Base-by-base conservation (phyloP, 2,888 invertebrate genomes). In the Teleiodes luculella region DNA sequence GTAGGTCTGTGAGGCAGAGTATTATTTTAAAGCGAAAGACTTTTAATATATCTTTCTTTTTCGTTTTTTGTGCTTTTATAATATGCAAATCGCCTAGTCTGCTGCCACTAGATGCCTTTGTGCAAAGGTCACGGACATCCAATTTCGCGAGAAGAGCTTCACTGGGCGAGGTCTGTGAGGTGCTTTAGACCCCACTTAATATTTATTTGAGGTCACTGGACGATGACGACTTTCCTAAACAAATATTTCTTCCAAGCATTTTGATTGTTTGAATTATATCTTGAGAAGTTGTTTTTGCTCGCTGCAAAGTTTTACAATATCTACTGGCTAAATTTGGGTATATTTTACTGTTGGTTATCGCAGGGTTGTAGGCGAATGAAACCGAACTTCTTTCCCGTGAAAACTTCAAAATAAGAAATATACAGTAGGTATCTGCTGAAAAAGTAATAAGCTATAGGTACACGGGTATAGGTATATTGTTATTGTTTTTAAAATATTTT, bases 21-120 rank as follows among this genome's bases (percentile, higher is more conserved):
- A n/a, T n/a, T n/a, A 31, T 30, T 31, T 14, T 24, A 10, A 24
- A 24, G 5, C 24, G 10, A 43, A 20, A 43, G 20, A 10, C 11
- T 20, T 43, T 24, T 43, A 11, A 43, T 24, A 24, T 18, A 43
- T 20, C 24, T 43, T 16, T 37, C 20, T 43, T 24, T 10, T 43
- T 28, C n/a, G 20, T 10, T 43, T 20, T 43, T 28, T 24, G 20
- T 10, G 3, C 24, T 43, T 18, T 43, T 24, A 20, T n/a, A n/a
- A n/a, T 67, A 63, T 59, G 59, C 57, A 52, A 37, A 50, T 30
- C 28, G 30, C 5, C 18, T 46, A 13, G 28, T 46, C 31, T 46
- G 31, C 7, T 28, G 7, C 37, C 14, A n/a, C n/a, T n/a, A 30
- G n/a, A n/a, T 28, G 46, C 31, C 46, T 46, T 46, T 46, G 28